phyloP scores from a whole-genome alignment of 1,140 invertebrate species.

The Drosophila lowei region DNA sequence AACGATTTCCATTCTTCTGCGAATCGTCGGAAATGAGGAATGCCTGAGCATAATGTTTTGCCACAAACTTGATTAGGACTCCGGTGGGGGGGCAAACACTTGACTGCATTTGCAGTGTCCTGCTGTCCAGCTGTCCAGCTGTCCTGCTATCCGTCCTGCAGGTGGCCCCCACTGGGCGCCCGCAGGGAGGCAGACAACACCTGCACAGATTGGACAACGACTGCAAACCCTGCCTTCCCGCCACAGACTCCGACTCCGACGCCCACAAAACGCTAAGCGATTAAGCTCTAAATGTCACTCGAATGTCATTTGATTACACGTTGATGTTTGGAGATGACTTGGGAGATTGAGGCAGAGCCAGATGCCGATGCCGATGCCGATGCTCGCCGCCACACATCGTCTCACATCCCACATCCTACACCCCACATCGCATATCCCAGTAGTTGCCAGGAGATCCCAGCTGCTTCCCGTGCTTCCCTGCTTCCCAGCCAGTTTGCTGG shows the following conservation, averaged over 20 bases:
- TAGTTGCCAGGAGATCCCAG: too few relatives aligned
- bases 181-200: neutral
- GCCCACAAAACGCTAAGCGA: conserved; percentile 41
- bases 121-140: neutral
- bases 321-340: conserved; percentile 29
- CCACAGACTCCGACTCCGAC: neutral
- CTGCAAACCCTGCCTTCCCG: neutral
- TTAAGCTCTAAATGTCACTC: conserved; percentile 65
- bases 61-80: too few relatives aligned
- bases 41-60: too few relatives aligned
- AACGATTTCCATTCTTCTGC: too few relatives aligned
- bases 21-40: too few relatives aligned
- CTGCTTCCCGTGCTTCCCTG: too few relatives aligned
- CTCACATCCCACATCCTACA: neutral
- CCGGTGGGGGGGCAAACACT: conserved; percentile 3
- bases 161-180: too few relatives aligned
- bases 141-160: neutral
- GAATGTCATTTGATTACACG: conserved; percentile 64
- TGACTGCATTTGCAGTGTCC: conserved; percentile 13
- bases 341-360: conserved; percentile 10
- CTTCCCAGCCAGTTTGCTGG: neutral
- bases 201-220: conserved; percentile 5
- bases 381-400: neutral
- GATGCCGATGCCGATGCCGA: neutral
- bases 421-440: too few relatives aligned